Conservation (phyloP, 2,113 vertebrate genomes). For the Aptenodytes forsteri region DNA sequence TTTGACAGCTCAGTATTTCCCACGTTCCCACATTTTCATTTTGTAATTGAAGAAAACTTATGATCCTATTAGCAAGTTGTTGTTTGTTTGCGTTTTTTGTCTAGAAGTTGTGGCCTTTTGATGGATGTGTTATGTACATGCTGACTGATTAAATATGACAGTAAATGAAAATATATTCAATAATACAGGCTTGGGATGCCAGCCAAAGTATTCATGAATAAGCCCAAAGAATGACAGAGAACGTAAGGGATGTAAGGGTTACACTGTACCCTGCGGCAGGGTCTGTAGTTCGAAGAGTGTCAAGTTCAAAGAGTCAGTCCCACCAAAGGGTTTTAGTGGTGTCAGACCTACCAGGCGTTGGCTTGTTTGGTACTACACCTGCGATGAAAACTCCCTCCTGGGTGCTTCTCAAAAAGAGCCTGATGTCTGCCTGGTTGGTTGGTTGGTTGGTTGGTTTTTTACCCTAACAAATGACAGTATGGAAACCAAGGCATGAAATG, state of each 20-base stretch:
- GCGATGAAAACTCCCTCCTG: not conserved
- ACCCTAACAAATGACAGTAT: not conserved
- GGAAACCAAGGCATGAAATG: not conserved
- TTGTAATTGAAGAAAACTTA: slow-evolving; percentile 15
- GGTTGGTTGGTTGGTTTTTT: not conserved
- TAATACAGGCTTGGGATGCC: not conserved
- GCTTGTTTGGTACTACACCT: not conserved
- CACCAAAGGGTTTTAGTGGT: not conserved
- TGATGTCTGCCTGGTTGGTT: not conserved
- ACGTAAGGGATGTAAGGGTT: not conserved
- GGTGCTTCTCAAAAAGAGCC: not conserved
- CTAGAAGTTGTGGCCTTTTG: not conserved
- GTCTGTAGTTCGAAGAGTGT: not conserved
- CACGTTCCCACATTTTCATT: not conserved
- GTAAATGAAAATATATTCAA: slow-evolving; percentile 12
- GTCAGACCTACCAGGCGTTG: not conserved
- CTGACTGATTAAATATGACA: not conserved
- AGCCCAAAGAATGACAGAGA: not conserved
- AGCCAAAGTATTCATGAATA: not conserved
- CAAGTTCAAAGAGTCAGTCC: not conserved
- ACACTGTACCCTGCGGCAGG: not conserved
- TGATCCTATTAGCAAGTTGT: not conserved
- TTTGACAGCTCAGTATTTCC: not conserved
- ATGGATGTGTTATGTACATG: not conserved
- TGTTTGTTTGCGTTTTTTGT: not conserved